Evolutionary conservation across 2,888 invertebrate genomes (phyloP).

Genomic region (Erebia aethiops): DNA sequence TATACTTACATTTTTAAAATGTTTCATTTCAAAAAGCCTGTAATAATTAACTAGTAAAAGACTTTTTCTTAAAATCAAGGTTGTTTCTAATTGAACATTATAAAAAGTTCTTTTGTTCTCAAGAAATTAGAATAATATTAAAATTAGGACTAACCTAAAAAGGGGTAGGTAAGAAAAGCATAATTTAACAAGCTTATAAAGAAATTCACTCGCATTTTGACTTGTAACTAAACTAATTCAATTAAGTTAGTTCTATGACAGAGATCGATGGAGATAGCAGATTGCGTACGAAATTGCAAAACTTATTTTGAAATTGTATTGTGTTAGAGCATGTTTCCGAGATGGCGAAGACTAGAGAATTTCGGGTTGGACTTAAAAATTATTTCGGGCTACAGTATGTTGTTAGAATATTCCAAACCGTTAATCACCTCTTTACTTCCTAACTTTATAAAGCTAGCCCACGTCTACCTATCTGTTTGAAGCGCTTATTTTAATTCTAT

Average conservation of each 20-base stretch:
- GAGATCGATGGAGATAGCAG: conserved; percentile 9
- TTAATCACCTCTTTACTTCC: no score
- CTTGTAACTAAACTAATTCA: neutral
- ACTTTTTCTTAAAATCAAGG: conserved; percentile 9
- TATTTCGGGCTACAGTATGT: no score
- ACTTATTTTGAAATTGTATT: neutral
- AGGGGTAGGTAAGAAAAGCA: neutral
- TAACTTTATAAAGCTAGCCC: no score
- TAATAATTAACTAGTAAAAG: neutral
- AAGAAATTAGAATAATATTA: neutral
- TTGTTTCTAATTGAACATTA: neutral
- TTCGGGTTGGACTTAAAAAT: neutral
- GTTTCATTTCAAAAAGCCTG: neutral
- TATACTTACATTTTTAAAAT: neutral
- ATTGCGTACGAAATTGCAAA: conserved; percentile 16
- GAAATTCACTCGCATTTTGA: conserved; percentile 1
- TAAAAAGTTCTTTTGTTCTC: conserved; percentile 3
- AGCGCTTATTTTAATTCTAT: no score
- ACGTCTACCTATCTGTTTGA: no score
- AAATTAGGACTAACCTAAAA: neutral
- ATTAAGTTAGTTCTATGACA: conserved; percentile 5
- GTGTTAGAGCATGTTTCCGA: neutral
- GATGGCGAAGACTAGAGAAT: neutral
- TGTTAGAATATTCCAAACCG: neutral
- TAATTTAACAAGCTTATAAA: conserved; percentile 4